These are phyloP conservation scores for Arbacia lixula DNA, from an alignment of 53 echinoderm and acorn worm species.

Conservation along the genomic window DNA sequence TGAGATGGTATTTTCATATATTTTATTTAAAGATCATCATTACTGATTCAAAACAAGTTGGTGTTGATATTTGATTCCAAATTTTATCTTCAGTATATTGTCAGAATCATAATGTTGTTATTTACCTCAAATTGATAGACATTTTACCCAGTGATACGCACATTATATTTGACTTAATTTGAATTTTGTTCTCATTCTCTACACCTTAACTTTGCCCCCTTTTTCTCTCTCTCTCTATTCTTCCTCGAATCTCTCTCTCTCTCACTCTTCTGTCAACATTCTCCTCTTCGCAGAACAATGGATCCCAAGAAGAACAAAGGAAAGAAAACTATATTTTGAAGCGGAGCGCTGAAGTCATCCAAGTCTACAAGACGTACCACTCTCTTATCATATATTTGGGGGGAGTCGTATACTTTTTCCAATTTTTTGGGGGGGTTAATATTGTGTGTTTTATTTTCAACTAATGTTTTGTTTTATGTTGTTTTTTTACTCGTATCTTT, in stretches of 20 bases:
- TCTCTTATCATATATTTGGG: slow-evolving; percentile 10
- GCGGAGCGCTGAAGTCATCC: background rate
- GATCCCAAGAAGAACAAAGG: slow-evolving; percentile 43
- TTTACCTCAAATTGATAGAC: background rate
- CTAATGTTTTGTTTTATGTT: too few species aligned
- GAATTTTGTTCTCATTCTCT: background rate
- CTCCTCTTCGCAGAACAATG: slow-evolving; percentile 5
- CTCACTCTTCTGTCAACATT: background rate
- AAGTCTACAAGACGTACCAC: slow-evolving; percentile 1
- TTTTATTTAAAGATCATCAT: background rate
- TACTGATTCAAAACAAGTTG: background rate
- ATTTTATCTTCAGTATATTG: too few species aligned
- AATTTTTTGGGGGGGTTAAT: too few species aligned
- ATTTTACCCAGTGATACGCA: too few species aligned
- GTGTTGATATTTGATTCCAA: background rate
- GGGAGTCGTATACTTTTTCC: too few species aligned
- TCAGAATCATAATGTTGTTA: background rate
- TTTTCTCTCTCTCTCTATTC: background rate
- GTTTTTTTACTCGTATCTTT: too few species aligned
- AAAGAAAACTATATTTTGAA: slow-evolving; percentile 55
- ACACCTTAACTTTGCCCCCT: background rate
- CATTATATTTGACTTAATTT: background rate
- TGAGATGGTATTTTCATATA: too few species aligned
- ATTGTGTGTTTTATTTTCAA: too few species aligned
- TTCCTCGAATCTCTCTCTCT: background rate